Base-by-base conservation (phyloP, 2,113 vertebrate species). In the Ophiodon elongatus region DNA sequence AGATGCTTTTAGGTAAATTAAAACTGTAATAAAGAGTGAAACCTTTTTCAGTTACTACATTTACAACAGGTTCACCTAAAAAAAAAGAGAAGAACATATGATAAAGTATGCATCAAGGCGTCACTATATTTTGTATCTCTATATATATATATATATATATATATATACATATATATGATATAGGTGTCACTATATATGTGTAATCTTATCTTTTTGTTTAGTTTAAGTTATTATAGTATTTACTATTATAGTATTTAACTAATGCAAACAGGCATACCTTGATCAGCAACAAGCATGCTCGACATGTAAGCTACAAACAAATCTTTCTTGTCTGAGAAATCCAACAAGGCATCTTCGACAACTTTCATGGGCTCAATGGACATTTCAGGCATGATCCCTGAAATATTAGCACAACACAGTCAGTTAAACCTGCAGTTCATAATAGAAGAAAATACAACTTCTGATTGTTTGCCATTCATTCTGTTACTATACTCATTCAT, bases 311-410 rank as follows among this genome's bases (percentile, higher is more conserved):
- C 85, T 79, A 95, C 7, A 7, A 96, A 84, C 76, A 91, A 63
- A 39, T 95, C 94, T 75, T 91, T 96, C 80, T 91, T 90, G 83
- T 95, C 93, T 8, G 90, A 52, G 64, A 95, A 87, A 67, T 94
- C 94, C 79, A 94, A 84, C 52, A 95, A 43, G 1, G 92, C 93
- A 5, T 95, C 94, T 77, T 93, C 91, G 8, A 95, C 84, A 6
- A 93, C 86, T 88, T 96, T 94, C 92, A 95, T 88, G 3, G 95
- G 94, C 31, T 96, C 93, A 67, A 95, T 73, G 35, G 88, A 86
- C 13, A 95, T 83, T 23, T 94, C 94, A 45, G 92, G 90, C 82
- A 95, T 19, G 66, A 91, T 89, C 41, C 88, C 95, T 95, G 67
- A 68, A 77, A 76, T 62, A 76, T 21, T n/a, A 77, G 2, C 31